Evolutionary conservation across 2,797 vertebrate species (phyloP).

Genomic region (Anguilla obscura): DNA sequence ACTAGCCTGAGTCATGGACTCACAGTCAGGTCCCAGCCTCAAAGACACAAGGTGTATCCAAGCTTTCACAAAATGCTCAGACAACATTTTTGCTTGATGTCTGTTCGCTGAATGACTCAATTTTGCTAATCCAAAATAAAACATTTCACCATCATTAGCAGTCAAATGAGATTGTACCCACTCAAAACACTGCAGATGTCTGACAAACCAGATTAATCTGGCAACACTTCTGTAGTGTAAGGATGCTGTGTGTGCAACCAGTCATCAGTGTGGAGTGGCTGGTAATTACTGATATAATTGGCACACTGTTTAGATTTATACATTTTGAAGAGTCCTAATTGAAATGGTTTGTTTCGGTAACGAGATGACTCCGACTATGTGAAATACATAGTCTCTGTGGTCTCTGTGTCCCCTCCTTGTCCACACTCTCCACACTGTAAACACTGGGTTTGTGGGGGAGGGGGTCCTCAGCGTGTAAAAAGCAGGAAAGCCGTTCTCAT

Average conservation of each 20-base stretch:
- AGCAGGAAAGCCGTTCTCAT: background rate
- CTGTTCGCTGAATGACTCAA: conserved; percentile 2
- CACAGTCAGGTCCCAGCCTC: background rate
- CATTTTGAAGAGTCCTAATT: conserved; percentile 35
- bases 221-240: conserved; percentile 6
- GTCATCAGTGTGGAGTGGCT: conserved; percentile 32
- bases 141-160: background rate
- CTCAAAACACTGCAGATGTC: conserved; percentile 9
- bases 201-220: conserved; percentile 10
- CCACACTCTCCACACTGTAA: background rate
- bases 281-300: conserved; percentile 36
- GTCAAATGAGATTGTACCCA: background rate
- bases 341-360: conserved; percentile 32
- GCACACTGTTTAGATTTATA: conserved; percentile 30
- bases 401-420: background rate
- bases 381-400: conserved; percentile 25
- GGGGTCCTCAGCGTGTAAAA: background rate
- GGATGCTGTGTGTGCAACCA: conserved; percentile 17
- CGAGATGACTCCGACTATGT: conserved; percentile 28
- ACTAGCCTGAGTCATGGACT: background rate
- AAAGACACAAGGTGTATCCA: background rate
- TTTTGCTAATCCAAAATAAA: conserved; percentile 10
- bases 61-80: background rate
- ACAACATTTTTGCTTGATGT: background rate
- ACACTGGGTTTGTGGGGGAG: background rate